Evolutionary conservation across 2,113 vertebrate species (phyloP).

Genomic region (Nicator chloris): DNA sequence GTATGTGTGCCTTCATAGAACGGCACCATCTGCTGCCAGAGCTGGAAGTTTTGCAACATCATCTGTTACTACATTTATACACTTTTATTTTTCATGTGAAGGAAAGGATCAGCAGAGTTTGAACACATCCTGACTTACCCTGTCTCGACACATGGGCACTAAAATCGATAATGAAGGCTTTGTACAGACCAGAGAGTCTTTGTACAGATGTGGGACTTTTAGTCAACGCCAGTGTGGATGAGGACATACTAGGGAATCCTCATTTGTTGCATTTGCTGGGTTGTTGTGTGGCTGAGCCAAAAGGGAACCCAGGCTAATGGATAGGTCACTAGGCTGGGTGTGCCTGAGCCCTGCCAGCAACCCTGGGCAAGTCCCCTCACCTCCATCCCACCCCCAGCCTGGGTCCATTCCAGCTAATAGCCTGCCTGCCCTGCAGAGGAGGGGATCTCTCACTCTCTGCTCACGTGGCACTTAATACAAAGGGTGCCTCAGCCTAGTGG

Average conservation of each 20-base stretch:
- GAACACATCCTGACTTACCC: background rate
- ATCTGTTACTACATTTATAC: background rate
- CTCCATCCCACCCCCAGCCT: background rate
- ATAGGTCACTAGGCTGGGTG: background rate
- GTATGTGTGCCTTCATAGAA: slow-evolving; percentile 11
- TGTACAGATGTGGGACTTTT: background rate
- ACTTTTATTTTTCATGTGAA: background rate
- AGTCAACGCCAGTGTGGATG: background rate
- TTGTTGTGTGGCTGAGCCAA: background rate
- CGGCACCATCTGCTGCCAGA: slow-evolving; percentile 46
- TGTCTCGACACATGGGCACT: rapidly evolving
- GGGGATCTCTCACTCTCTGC: background rate
- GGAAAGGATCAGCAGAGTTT: background rate
- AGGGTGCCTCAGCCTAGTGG: background rate
- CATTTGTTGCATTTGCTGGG: background rate
- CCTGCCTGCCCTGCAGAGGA: background rate
- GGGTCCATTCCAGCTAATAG: background rate
- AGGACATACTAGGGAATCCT: background rate
- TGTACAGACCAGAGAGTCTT: background rate
- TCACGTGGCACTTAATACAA: background rate
- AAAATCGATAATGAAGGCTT: background rate
- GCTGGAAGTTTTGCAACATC: slow-evolving; percentile 48
- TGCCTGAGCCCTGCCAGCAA: background rate
- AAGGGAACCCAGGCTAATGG: background rate
- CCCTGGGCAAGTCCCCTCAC: background rate